phyloP scores from a whole-genome alignment of 2,113 vertebrate species.

The Peromyscus maniculatus region DNA sequence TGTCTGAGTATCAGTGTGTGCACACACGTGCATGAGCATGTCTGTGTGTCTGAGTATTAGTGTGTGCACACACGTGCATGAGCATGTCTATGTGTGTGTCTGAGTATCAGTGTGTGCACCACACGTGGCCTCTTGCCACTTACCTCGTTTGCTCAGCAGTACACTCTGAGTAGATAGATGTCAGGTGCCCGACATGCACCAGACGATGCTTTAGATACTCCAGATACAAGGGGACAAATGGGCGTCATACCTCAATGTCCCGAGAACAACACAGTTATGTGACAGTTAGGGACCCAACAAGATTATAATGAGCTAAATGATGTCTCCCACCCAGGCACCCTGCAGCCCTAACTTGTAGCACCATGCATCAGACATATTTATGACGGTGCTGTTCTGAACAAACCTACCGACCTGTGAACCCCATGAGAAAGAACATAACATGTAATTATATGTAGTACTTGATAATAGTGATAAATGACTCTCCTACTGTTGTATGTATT shows the following conservation, averaged over 20 bases:
- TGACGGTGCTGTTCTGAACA: background rate
- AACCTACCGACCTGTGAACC: background rate
- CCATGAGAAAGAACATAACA: background rate
- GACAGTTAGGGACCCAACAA: background rate
- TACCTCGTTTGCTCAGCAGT: background rate
- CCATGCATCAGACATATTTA: background rate
- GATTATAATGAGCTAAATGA: background rate
- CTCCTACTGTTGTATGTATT: no score
- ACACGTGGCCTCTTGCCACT: background rate
- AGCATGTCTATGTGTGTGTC: no score
- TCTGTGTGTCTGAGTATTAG: no score
- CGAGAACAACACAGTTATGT: background rate
- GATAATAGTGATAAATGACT: no score
- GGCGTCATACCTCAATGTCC: background rate
- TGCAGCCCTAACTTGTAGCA: background rate
- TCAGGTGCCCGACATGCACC: background rate
- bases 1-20: background rate
- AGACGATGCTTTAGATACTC: background rate
- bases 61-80: background rate
- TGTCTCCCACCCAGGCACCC: background rate
- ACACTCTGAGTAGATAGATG: background rate
- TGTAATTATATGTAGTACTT: background rate
- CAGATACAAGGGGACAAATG: background rate
- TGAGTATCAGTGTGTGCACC: no score
- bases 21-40: background rate